Conservation (phyloP, 2,113 vertebrate species). For the Serinus canaria region DNA sequence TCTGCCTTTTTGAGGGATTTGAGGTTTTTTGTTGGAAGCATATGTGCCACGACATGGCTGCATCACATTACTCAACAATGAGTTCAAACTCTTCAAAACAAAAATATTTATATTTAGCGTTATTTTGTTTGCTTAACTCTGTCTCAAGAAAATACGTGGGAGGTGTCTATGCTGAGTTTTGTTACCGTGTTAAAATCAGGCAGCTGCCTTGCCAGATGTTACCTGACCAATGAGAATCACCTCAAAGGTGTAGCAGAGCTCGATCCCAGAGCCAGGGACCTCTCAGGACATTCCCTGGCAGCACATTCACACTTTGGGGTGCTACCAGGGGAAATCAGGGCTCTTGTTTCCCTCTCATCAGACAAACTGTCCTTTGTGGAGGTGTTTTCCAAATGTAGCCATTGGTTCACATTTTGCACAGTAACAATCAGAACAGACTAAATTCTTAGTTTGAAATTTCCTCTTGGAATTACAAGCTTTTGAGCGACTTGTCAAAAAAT, state of each 20-base stretch:
- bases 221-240: neutral
- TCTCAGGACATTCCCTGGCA: neutral
- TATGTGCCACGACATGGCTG: neutral
- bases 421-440: neutral
- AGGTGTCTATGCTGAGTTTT: neutral
- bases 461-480: neutral
- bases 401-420: neutral
- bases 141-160: neutral
- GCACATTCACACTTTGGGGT: neutral
- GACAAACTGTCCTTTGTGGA: neutral
- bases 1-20: neutral
- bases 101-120: neutral
- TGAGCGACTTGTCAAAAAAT: neutral
- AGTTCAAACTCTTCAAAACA: neutral
- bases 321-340: neutral
- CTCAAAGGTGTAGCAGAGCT: neutral
- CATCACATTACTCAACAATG: neutral
- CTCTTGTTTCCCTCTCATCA: neutral
- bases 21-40: neutral
- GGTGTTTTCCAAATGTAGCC: accelerated
- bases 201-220: neutral
- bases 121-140: neutral
- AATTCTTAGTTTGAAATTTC: neutral
- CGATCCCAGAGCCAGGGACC: neutral
- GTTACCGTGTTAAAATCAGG: neutral